Evolutionary conservation across 2,113 vertebrate species (phyloP), one percentile per base, ranked within the genome.

Genomic region (Corythoichthys haematopterus): DNA sequence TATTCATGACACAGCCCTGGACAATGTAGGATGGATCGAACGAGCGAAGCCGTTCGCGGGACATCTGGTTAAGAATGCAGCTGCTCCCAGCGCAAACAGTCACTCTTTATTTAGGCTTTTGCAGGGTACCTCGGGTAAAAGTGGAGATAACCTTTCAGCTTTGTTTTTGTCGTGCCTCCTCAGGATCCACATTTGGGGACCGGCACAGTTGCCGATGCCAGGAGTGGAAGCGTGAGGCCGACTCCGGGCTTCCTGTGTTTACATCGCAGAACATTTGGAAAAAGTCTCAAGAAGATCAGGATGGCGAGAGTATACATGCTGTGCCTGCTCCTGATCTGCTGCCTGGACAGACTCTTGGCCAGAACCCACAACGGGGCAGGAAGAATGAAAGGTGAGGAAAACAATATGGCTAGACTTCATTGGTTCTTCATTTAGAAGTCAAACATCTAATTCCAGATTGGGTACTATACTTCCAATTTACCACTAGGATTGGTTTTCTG

Each of bases 331-430:
- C 74, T 87, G 69, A 63, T 91, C 60, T 87, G 80, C 59, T 46
- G 88, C 72, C 67, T 63, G 62, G 79, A 82, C 51, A 51, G 45
- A 35, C 65, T 72, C 28, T 68, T 74, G 0, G 20, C 77, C 63
- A 80, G 79, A 66, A 51, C 68, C 43, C 52, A 82, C 0, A 61
- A 81, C 2, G 74, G 60, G 28, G 43, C 77, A 10, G 70, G 67
- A 2, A 74, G 83, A 66, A 69, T 61, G 11, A 90, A 84, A 89
- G 88, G 91, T 92, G 84, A 64, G 70, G 37, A 5, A 50, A 48
- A 48, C 20, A 28, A 28, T 51, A 15, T 20, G 52, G 20, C 20
- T 9, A 28, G 20, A 28, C 51, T 7, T 15, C 45, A 2, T 2
- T 55, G 8, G 1, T 20, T 38, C 16, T 46, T 46, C 15, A 56